Evolutionary conservation across 2,888 invertebrate species (phyloP).

Genomic region (Lithodes maja): DNA sequence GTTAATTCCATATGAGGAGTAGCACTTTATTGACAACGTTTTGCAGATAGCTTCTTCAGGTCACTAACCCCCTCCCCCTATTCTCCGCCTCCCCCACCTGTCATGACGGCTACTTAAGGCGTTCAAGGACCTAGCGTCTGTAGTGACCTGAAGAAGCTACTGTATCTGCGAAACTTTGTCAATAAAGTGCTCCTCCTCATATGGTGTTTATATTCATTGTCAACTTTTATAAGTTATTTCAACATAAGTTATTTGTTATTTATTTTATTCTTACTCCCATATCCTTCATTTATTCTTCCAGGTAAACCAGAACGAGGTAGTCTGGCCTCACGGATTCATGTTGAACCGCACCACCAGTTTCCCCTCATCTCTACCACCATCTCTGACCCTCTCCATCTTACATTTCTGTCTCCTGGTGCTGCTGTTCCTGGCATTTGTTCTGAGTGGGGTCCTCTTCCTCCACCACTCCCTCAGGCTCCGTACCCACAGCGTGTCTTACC

Average conservation of each 20-base stretch:
- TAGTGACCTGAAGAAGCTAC: not conserved
- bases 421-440: conserved; percentile 42
- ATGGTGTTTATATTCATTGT: no score
- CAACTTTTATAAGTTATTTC: no score
- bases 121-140: not conserved
- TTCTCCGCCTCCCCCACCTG: no score
- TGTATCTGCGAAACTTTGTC: no score
- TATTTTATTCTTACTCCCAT: not conserved
- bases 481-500: conserved; percentile 50
- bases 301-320: conserved; percentile 45
- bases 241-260: conserved; percentile 1
- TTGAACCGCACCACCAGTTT: conserved; percentile 37
- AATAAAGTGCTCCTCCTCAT: no score
- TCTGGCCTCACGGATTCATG: conserved; percentile 60
- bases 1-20: no score
- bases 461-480: conserved; percentile 45
- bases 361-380: not conserved
- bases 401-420: conserved; percentile 22
- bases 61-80: no score
- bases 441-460: conserved; percentile 44
- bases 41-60: no score
- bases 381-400: not conserved
- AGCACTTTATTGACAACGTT: no score
- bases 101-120: no score
- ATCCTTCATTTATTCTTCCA: conserved; percentile 3